Percentiles rank a stretch among this genome's conserved stretches.
phyloP scores from a whole-genome alignment of 30 jellyfish, hydroid and myxozoan genomes.

The Hydractinia symbiolongicarpus region DNA sequence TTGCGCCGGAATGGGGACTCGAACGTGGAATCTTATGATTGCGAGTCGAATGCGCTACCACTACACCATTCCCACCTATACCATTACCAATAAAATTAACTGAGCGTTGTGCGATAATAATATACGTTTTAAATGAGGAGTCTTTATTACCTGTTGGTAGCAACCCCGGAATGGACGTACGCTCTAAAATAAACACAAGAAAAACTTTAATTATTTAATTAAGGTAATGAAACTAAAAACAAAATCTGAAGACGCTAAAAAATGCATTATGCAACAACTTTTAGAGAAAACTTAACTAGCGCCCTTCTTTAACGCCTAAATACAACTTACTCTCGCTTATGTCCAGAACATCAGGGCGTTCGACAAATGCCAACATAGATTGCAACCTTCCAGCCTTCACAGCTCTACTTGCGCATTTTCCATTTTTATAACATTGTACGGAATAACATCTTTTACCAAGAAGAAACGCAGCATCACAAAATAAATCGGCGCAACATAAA shows the following conservation, averaged over 20 bases:
- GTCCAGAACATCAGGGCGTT: constrained; percentile 61
- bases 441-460: constrained; percentile 93
- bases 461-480: constrained; percentile 97
- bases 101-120: no score
- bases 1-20: no score
- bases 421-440: constrained; percentile 86
- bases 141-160: constrained; percentile 72
- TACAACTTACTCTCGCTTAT: constrained; percentile 74
- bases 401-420: constrained; percentile 82
- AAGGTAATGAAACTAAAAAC: neutral
- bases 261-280: neutral
- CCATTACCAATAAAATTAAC: no score
- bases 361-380: constrained; percentile 79
- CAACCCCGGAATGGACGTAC: constrained; percentile 86
- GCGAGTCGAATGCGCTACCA: no score
- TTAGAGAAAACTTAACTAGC: no score
- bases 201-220: neutral
- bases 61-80: no score
- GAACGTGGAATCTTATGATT: no score
- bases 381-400: constrained; percentile 69
- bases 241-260: neutral
- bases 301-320: neutral
- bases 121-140: no score
- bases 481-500: constrained; percentile 84
- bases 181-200: constrained; percentile 36